Base-by-base conservation (phyloP, 2,113 vertebrate genomes). In the Gasterosteus nipponicus region DNA sequence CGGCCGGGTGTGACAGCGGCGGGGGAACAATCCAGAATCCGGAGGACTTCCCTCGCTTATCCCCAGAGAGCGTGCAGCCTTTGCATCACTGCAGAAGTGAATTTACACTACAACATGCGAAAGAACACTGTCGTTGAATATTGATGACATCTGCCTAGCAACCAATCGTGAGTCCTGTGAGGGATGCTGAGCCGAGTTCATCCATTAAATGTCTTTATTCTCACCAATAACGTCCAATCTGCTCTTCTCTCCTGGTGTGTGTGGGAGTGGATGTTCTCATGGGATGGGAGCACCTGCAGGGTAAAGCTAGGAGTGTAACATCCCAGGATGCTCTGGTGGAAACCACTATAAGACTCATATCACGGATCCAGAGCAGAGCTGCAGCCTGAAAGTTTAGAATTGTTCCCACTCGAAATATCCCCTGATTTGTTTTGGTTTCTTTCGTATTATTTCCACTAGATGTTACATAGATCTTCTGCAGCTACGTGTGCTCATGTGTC, bases 71-170 rank as follows among this genome's bases (percentile, higher is more conserved):
- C 0, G 3, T 2, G 15, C 14, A 75, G 75, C 56, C 47, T 78
- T 75, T 80, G 68, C 81, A 78, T 80, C 58, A 67, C 65, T 71
- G 58, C 83, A 81, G 80, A 87, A 87, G 74, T 87, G 74, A 85
- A 75, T 87, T 82, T 75, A 79, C 78, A 83, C 85, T 77, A 83
- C 74, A 83, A 77, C 84, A 83, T 68, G 78, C 82, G 80, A 63
- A 83, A 69, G 69, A 83, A 78, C 64, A 64, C 79, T 14, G 42
- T 79, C 71, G 88, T 94, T 93, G 93, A 94, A 93, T 94, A 93
- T 94, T 92, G 85, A 95, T 83, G 85, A 84, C 76, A 79, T 93
- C 90, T 93, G 89, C 92, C 90, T 92, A 75, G 93, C 81, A 92
- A 92, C 92, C 77, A 85, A 79, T 83, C 80, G 57, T 16, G 53